phyloP scores from a whole-genome alignment of 1,140 invertebrate genomes.

The Amyelois transitella region DNA sequence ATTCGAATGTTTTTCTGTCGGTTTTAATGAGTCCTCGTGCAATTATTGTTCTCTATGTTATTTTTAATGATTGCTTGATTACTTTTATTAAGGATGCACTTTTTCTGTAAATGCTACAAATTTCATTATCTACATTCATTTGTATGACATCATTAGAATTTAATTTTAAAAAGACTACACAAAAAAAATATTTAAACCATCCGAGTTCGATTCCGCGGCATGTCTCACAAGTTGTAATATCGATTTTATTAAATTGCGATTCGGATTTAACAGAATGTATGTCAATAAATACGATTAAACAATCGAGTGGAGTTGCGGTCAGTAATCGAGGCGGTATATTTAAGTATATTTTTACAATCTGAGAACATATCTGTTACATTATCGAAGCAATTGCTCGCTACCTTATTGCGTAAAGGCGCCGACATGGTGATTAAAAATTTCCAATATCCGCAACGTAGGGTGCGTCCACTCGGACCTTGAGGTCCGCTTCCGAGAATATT shows the following conservation, averaged over 20 bases:
- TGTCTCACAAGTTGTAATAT: neutral
- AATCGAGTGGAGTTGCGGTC: neutral
- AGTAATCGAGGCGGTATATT: conserved; percentile 45
- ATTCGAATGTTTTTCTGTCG: neutral
- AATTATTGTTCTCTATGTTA: conserved; percentile 6
- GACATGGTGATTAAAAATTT: conserved; percentile 55
- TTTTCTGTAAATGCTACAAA: too few relatives aligned
- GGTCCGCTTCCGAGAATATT: too few relatives aligned
- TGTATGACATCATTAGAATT: too few relatives aligned
- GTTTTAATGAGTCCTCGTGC: neutral
- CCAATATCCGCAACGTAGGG: conserved; percentile 43
- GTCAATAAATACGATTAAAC: neutral
- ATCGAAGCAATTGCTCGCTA: conserved; percentile 36
- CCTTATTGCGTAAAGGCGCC: conserved; percentile 43
- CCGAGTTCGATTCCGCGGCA: too few relatives aligned
- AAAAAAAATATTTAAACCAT: too few relatives aligned
- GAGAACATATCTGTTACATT: conserved; percentile 36
- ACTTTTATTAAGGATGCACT: neutral
- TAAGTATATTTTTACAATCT: conserved; percentile 52
- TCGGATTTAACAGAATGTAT: neutral
- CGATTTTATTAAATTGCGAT: neutral
- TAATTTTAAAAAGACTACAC: too few relatives aligned
- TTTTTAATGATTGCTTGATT: neutral
- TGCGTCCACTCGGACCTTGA: neutral
- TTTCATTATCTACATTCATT: too few relatives aligned